Base-by-base conservation (phyloP, 1,140 invertebrate species). In the Ceratina japonica region DNA sequence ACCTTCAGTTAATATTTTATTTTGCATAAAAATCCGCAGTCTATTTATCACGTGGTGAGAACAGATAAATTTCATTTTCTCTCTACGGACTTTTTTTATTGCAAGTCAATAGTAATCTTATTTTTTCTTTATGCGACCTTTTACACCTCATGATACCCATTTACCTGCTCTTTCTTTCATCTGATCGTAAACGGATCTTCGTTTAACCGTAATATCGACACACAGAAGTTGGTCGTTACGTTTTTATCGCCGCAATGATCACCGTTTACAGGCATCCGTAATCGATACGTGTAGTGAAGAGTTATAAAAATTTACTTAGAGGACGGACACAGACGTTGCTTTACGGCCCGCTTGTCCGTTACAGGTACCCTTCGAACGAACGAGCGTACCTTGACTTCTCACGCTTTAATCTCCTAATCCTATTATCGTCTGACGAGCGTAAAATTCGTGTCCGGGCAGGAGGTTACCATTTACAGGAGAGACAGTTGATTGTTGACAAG, bases 341-440 rank as follows among this genome's bases (percentile, higher is more conserved):
- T 10, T 18, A 22, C 12, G 27, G 15, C 12, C n/a, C 24, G 52
- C 18, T 37, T 62, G 54, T 70, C 52, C 27, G 31, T 71, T 20
- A 20, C 58, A 44, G 59, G 18, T 27, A 44, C n/a, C 20, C 52
- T 54, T n/a, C 20, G 20, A 13, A 20, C 52, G n/a, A 5, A 20
- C n/a, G 18, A 16, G 31, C 63, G 58, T 69, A 56, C 72, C 79
- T 75, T 83, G 77, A 79, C 76, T 84, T 82, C 81, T 75, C 80
- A 86, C 82, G 79, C 73, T 61, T 73, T 84, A 75, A 87, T 74
- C 70, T 70, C 78, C 54, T 88, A 87, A 89, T 89, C 87, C 87
- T 87, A 87, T 89, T 89, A 88, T 44, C 75, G 62, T 58, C 73
- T 71, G 22, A 61, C 62, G 68, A 52, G 70, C 79, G 75, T 87